Percentiles rank a stretch among this genome's conserved stretches.
Conservation (phyloP, 2,797 vertebrate genomes). For the Cirrhinus molitorella region DNA sequence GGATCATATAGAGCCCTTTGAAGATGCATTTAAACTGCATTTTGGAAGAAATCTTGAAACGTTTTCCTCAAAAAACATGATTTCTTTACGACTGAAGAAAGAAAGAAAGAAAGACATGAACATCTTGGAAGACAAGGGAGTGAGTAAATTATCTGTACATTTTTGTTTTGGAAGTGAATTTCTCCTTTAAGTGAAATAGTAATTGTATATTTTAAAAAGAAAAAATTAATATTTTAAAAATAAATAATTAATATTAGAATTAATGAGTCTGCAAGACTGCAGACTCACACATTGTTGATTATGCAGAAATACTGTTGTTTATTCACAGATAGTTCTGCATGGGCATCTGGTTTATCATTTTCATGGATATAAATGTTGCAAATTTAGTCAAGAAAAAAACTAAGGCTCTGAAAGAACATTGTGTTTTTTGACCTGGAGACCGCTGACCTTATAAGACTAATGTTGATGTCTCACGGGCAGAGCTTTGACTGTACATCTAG, state of each 20-base stretch:
- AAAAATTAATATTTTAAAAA: background rate
- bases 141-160: too few relatives aligned
- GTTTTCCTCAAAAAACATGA: too few relatives aligned
- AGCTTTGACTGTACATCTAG: conserved; percentile 14
- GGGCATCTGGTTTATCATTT: background rate
- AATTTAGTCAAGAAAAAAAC: background rate
- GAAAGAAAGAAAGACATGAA: too few relatives aligned
- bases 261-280: background rate
- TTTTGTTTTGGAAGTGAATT: too few relatives aligned
- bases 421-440: background rate
- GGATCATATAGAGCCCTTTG: too few relatives aligned
- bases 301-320: background rate
- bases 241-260: background rate
- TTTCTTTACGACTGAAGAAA: too few relatives aligned
- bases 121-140: too few relatives aligned
- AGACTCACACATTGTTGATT: background rate
- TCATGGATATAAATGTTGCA: conserved; percentile 1
- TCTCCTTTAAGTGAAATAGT: background rate
- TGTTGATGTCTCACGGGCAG: background rate
- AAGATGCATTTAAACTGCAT: too few relatives aligned
- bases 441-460: conserved; percentile 11
- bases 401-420: conserved; percentile 11
- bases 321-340: conserved; percentile 1
- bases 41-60: too few relatives aligned
- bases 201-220: background rate